These are phyloP conservation scores for Elegia similella DNA, from an alignment of 2,888 invertebrate genomes.

Conservation along the genomic window DNA sequence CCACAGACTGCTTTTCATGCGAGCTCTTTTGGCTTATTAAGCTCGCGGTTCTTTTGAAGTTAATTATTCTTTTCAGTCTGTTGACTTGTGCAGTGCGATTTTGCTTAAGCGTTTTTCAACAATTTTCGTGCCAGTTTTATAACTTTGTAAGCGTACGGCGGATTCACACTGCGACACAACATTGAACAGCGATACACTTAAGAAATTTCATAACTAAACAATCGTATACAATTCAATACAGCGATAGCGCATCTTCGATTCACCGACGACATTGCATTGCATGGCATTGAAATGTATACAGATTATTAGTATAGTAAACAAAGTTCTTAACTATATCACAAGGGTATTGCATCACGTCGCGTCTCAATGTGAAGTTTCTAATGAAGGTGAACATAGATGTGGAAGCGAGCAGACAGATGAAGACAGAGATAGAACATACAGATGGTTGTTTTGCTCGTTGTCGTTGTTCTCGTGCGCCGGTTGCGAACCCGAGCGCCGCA, in stretches of 20 bases:
- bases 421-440: conserved; percentile 72
- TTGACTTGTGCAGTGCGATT: conserved; percentile 8
- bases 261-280: too few species aligned
- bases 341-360: too few species aligned
- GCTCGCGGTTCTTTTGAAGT: conserved; percentile 18
- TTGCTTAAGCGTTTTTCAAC: background rate
- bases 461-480: conserved; percentile 76
- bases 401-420: conserved; percentile 48
- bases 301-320: too few species aligned
- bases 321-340: too few species aligned
- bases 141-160: too few species aligned
- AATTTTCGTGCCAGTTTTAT: conserved; percentile 4
- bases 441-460: conserved; percentile 78
- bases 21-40: conserved; percentile 22
- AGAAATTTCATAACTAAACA: too few species aligned
- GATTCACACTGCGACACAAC: too few species aligned
- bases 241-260: too few species aligned
- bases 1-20: conserved; percentile 22
- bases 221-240: too few species aligned
- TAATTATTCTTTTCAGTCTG: conserved; percentile 19
- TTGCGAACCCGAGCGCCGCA: conserved; percentile 81
- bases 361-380: conserved; percentile 22
- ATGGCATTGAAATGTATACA: too few species aligned
- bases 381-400: conserved; percentile 28
- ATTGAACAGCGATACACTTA: too few species aligned